Conservation (phyloP, 64 coral and sea anemone species). For the Stichodactyla mertensii region DNA sequence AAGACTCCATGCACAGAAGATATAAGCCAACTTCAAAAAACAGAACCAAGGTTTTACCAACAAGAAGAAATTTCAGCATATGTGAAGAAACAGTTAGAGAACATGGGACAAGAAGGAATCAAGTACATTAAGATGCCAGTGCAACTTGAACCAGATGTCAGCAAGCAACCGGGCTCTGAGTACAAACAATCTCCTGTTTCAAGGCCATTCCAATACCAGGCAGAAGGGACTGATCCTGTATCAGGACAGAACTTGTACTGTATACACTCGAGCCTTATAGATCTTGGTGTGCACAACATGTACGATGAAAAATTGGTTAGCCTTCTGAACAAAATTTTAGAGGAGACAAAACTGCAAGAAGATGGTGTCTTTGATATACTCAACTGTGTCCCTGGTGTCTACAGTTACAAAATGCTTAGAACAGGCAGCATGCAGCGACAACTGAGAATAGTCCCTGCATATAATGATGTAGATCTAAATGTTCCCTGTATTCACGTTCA, state of each 20-base stretch:
- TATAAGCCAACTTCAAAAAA: neutral
- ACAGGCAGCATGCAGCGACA: slow-evolving; percentile 37
- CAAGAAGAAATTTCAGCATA: slow-evolving; percentile 24
- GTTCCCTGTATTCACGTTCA: slow-evolving; percentile 16
- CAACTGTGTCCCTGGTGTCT: slow-evolving; percentile 5
- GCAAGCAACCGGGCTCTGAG: neutral
- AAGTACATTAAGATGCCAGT: slow-evolving; percentile 18
- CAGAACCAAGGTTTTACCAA: neutral
- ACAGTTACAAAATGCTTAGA: slow-evolving; percentile 36
- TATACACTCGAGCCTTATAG: slow-evolving; percentile 29
- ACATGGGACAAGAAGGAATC: slow-evolving; percentile 20
- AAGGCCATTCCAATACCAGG: slow-evolving; percentile 31
- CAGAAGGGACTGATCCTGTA: slow-evolving; percentile 11
- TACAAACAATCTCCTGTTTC: neutral
- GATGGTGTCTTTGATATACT: slow-evolving; percentile 35
- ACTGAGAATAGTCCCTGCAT: slow-evolving; percentile 21
- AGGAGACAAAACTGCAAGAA: slow-evolving; percentile 24
- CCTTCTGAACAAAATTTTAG: slow-evolving; percentile 25
- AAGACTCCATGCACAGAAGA: neutral
- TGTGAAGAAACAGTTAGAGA: neutral
- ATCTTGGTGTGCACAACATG: slow-evolving; percentile 36
- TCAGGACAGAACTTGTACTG: slow-evolving; percentile 26
- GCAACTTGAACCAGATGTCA: neutral
- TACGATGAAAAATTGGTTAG: slow-evolving; percentile 30
- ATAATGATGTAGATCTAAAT: slow-evolving; percentile 17